phyloP scores from a whole-genome alignment of 2,113 vertebrate species.

The Lonchura striata region DNA sequence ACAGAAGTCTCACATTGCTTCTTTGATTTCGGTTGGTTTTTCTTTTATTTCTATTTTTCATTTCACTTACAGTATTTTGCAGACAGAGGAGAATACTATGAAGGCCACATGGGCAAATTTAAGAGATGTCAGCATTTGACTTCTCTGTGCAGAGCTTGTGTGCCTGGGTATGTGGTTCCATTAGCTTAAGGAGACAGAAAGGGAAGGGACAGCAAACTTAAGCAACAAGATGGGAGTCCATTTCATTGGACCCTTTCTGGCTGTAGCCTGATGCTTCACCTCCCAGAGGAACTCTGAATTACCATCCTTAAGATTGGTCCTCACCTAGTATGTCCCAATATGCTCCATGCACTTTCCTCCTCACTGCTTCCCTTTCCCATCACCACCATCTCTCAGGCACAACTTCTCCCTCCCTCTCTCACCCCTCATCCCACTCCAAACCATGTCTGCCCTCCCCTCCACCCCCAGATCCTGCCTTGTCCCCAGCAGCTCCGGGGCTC shows the following conservation, averaged over 20 bases:
- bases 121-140: neutral
- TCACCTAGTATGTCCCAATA: fast-evolving
- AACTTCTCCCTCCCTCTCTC: neutral
- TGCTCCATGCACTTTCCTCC: neutral
- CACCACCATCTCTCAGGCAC: neutral
- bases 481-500: fast-evolving
- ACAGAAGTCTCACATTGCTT: neutral
- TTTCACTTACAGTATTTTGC: neutral
- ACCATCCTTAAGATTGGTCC: neutral
- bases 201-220: neutral
- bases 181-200: neutral
- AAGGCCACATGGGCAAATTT: neutral
- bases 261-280: neutral
- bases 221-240: neutral
- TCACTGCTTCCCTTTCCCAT: neutral
- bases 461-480: neutral
- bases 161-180: neutral
- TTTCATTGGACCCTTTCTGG: neutral
- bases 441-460: neutral
- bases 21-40: neutral
- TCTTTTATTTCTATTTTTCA: neutral
- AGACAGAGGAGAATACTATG: neutral
- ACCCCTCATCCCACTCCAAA: neutral
- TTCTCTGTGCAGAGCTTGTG: neutral
- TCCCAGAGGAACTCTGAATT: fast-evolving